A percentile compares a stretch with the other conserved stretches of the same genome.
These are phyloP conservation scores for Orientallactaga bullata DNA, from an alignment of 2,113 vertebrate species.

Conservation along the genomic window DNA sequence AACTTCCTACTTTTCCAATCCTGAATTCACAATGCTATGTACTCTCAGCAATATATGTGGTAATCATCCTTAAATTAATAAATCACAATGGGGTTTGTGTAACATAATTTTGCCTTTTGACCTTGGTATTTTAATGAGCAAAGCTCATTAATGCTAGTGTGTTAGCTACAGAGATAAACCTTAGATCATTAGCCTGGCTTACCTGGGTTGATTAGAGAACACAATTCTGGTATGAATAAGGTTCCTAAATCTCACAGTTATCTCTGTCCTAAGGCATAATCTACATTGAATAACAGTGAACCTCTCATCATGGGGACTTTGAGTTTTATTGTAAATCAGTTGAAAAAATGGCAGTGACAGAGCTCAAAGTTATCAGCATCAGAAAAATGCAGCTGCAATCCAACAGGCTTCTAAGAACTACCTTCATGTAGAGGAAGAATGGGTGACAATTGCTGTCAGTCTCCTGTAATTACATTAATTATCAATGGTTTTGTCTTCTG, in stretches of 20 bases:
- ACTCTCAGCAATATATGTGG: neutral
- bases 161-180: neutral
- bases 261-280: conserved; percentile 22
- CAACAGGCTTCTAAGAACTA: neutral
- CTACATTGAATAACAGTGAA: conserved; percentile 6
- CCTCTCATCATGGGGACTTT: neutral
- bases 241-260: conserved; percentile 12
- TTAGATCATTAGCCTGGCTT: conserved; percentile 29
- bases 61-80: conserved; percentile 40
- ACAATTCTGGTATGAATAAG: conserved; percentile 5
- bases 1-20: neutral
- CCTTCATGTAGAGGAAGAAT: neutral
- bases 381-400: neutral
- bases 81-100: neutral
- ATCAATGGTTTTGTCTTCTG: neutral
- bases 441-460: neutral
- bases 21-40: neutral
- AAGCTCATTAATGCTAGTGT: neutral
- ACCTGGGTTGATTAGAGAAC: conserved; percentile 24
- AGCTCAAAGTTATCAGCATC: neutral
- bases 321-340: neutral
- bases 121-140: conserved; percentile 16
- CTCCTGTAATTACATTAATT: neutral
- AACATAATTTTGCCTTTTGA: neutral
- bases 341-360: conserved; percentile 28